Conservation (phyloP, 2,113 vertebrate genomes). For the Petromus typicus region DNA sequence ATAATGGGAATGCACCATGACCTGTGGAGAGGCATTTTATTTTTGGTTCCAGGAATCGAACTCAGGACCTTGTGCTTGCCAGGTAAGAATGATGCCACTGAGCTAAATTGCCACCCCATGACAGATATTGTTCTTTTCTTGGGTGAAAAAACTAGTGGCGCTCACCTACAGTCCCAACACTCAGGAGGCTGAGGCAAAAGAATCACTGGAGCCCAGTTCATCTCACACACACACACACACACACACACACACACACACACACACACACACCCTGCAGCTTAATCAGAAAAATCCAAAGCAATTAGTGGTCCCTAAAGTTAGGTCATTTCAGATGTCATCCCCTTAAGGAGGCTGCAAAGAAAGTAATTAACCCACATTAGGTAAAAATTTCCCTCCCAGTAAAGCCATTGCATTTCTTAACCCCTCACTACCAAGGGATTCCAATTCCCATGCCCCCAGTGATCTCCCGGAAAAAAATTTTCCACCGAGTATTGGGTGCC, state of each 20-base stretch:
- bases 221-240: too few species aligned
- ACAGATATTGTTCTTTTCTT: background rate
- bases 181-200: background rate
- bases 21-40: background rate
- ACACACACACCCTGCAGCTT: background rate
- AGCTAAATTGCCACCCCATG: too few species aligned
- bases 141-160: background rate
- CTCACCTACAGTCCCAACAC: background rate
- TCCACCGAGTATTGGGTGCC: too few species aligned
- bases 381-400: background rate
- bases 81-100: too few species aligned
- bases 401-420: background rate
- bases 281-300: background rate
- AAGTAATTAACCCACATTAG: background rate
- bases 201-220: background rate
- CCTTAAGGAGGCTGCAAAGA: background rate
- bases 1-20: background rate
- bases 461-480: background rate
- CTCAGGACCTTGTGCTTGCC: too few species aligned
- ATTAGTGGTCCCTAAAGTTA: background rate
- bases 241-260: too few species aligned
- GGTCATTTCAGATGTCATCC: background rate
- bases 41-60: background rate
- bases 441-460: background rate
- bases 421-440: background rate